Evolutionary conservation across 2,888 invertebrate genomes (phyloP).

Genomic region (Aporophyla lueneburgensis): DNA sequence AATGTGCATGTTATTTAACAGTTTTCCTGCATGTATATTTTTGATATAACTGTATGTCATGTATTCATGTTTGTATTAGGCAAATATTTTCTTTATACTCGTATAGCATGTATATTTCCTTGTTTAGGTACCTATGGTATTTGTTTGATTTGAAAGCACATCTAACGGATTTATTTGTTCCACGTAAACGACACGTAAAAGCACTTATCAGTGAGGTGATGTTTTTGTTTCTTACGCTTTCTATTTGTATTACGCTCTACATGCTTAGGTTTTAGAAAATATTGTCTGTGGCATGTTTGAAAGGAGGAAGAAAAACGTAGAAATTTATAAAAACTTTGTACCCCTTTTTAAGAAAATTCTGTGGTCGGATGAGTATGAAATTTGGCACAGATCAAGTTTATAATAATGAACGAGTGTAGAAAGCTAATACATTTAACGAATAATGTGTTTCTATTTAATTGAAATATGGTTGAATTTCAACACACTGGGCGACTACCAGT

Average conservation of each 20-base stretch:
- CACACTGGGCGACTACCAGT: too few species aligned
- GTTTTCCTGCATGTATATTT: not conserved
- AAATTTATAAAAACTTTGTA: too few species aligned
- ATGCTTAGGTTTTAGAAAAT: conserved; percentile 33
- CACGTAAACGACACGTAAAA: conserved; percentile 68
- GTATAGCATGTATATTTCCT: conserved; percentile 40
- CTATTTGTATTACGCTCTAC: conserved; percentile 46
- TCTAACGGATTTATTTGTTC: conserved; percentile 66
- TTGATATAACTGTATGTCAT: conserved; percentile 2
- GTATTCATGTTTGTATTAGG: not conserved
- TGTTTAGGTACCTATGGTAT: conserved; percentile 50
- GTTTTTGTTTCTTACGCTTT: conserved; percentile 59
- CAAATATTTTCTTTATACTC: conserved; percentile 42
- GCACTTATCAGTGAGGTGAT: conserved; percentile 67
- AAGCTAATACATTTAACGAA: too few species aligned
- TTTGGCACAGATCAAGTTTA: too few species aligned
- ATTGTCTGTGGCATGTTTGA: conserved; percentile 21
- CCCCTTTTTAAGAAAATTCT: too few species aligned
- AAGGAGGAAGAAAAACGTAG: not conserved
- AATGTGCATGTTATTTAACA: not conserved
- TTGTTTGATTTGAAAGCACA: conserved; percentile 67
- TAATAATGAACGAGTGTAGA: too few species aligned
- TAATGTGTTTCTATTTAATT: too few species aligned
- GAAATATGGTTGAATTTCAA: too few species aligned
- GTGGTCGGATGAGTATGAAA: too few species aligned